Conservation (phyloP, 2,797 vertebrate genomes). For the Jordanella pulchra region DNA sequence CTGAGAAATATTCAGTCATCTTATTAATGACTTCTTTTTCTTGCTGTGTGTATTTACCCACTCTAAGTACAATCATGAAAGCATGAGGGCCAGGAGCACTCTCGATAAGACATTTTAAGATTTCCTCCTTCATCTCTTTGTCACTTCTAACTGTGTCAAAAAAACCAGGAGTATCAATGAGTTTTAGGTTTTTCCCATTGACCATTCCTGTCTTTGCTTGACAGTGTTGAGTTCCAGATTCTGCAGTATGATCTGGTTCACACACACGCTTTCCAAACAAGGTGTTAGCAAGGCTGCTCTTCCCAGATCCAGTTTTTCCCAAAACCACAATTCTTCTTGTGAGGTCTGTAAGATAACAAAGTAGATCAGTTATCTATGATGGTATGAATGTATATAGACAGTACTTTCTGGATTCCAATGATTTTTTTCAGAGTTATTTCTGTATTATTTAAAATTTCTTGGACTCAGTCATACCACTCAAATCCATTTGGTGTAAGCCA, state of each 20-base stretch:
- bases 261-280: slow-evolving; percentile 15
- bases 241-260: too few relatives aligned
- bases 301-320: slow-evolving; percentile 23
- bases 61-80: slow-evolving; percentile 27
- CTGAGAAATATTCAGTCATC: slow-evolving; percentile 4
- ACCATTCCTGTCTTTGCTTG: background rate
- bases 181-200: background rate
- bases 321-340: too few relatives aligned
- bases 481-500: too few relatives aligned
- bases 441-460: too few relatives aligned
- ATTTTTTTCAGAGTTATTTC: too few relatives aligned
- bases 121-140: background rate
- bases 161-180: slow-evolving; percentile 10
- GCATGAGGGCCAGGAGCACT: background rate
- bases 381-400: too few relatives aligned
- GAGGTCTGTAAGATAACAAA: too few relatives aligned
- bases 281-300: slow-evolving; percentile 15
- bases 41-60: slow-evolving; percentile 27
- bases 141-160: background rate
- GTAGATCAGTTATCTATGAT: too few relatives aligned
- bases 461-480: too few relatives aligned
- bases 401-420: too few relatives aligned
- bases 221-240: background rate
- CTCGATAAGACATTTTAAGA: background rate
- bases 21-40: slow-evolving; percentile 5